These are phyloP conservation scores for Margaritifera margaritifera DNA, from an alignment of 2,888 invertebrate genomes.

Conservation along the genomic window DNA sequence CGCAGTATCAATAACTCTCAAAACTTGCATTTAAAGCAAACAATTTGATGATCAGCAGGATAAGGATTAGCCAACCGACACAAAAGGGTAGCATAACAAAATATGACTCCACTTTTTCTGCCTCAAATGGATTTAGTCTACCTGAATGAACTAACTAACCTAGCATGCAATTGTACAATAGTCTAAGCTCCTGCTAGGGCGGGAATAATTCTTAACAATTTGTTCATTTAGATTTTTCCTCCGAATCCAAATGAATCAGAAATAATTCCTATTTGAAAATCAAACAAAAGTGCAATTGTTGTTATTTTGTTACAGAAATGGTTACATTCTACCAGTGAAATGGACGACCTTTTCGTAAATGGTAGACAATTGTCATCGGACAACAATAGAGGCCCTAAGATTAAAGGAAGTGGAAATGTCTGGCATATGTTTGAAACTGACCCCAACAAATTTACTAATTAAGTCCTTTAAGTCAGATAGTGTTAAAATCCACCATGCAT, in stretches of 20 bases:
- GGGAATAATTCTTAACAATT: constrained; percentile 44
- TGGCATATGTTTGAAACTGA: constrained; percentile 33
- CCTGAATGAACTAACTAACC: constrained; percentile 26
- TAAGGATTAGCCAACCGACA: background rate
- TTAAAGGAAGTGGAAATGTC: constrained; percentile 29
- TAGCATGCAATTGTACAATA: constrained; percentile 30
- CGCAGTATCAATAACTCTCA: too few species aligned
- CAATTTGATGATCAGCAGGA: too few species aligned
- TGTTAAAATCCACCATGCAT: constrained; percentile 5
- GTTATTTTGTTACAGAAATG: constrained; percentile 31
- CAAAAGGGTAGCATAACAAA: constrained; percentile 12
- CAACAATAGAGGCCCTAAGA: constrained; percentile 9
- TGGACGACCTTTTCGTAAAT: constrained; percentile 11
- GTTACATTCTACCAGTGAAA: constrained; percentile 35
- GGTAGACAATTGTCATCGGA: background rate
- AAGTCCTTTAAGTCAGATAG: constrained; percentile 10
- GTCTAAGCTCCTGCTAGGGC: constrained; percentile 26
- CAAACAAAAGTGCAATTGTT: constrained; percentile 42
- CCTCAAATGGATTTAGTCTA: constrained; percentile 39
- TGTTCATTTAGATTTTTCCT: constrained; percentile 43
- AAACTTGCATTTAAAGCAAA: too few species aligned
- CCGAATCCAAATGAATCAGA: constrained; percentile 41
- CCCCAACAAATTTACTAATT: constrained; percentile 18
- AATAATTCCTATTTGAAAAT: constrained; percentile 39
- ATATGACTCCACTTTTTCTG: constrained; percentile 34